Evolutionary conservation across 2,113 vertebrate genomes (phyloP).

Genomic region (Rousettus leschenaultii): DNA sequence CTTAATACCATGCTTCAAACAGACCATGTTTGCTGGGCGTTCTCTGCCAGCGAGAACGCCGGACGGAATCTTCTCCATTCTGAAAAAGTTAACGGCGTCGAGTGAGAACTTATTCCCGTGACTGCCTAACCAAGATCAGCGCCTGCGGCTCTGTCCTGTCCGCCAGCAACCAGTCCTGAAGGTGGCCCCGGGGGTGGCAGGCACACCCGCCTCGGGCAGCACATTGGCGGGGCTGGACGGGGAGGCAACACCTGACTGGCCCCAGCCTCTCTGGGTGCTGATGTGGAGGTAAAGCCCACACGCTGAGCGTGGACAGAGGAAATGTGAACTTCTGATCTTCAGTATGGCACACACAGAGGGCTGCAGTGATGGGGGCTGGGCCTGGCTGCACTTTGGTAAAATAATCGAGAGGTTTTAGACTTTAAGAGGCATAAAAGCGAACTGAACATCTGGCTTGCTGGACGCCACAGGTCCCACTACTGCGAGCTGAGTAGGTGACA

Average conservation of each 20-base stretch:
- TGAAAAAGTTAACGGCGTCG: not conserved
- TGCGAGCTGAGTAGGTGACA: not conserved
- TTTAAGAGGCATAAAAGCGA: not conserved
- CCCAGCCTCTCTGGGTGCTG: not conserved
- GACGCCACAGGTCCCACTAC: not conserved
- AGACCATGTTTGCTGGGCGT: not conserved
- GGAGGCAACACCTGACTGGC: no score
- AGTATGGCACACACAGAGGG: not conserved
- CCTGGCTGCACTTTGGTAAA: not conserved
- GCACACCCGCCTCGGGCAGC: not conserved
- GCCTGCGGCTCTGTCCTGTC: rapidly evolving
- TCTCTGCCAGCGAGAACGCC: not conserved
- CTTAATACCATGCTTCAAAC: not conserved
- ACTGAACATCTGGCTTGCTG: not conserved
- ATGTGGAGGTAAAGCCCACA: not conserved
- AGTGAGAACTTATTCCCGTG: not conserved
- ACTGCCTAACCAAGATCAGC: not conserved
- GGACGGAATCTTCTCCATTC: not conserved
- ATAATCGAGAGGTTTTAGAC: not conserved
- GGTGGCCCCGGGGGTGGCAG: not conserved
- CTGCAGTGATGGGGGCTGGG: not conserved
- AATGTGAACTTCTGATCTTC: not conserved
- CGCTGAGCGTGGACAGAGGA: not conserved
- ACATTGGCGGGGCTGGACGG: not conserved
- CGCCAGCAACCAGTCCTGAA: not conserved